Base-by-base conservation (phyloP, 1,140 invertebrate genomes). In the Acromyrmex charruanus region DNA sequence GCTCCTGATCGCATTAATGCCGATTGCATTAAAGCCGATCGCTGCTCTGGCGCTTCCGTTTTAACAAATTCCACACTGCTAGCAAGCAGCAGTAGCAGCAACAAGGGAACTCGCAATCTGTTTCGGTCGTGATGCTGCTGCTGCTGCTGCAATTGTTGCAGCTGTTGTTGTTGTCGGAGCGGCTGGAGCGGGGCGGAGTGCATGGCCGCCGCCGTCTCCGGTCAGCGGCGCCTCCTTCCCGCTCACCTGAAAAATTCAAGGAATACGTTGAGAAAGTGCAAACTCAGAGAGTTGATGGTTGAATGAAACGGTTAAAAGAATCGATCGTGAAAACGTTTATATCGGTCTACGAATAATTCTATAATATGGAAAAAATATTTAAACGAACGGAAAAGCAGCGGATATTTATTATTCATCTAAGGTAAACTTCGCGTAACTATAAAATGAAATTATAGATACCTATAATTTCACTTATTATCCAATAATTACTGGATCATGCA, bases 171-270 rank as follows among this genome's bases (percentile, higher is more conserved):
- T 35, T 7, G 35, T 35, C 35, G 31, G 31, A 31, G 31, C 31
- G 31, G 31, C 31, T 31, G 3, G 91, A 93, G 94, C 93, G 92
- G 93, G 91, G 94, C 95, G 92, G 94, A 93, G 95, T 94, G 94
- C 95, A 95, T 95, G 95, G 95, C 95, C 94, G 93, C 94, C 94
- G 95, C 95, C 96, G 96, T 95, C 96, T 96, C 96, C 96, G 95
- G 95, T 95, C 95, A 95, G 94, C 96, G 96, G 94, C 95, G 95
- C 96, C 96, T 96, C 96, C 96, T 95, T 96, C 94, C 94, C 94
- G 92, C 95, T 96, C 94, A 96, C 96, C 94, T 95, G 90, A 2
- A 92, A 93, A 63, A 80, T 65, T 10, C 55, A 12, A 55, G 3
- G 61, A 9, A 14, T 75, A 31, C 65, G 12, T 16, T 66, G 7